These are phyloP conservation scores for Dasypogon diadema DNA, from an alignment of 2,888 invertebrate species.

Conservation along the genomic window DNA sequence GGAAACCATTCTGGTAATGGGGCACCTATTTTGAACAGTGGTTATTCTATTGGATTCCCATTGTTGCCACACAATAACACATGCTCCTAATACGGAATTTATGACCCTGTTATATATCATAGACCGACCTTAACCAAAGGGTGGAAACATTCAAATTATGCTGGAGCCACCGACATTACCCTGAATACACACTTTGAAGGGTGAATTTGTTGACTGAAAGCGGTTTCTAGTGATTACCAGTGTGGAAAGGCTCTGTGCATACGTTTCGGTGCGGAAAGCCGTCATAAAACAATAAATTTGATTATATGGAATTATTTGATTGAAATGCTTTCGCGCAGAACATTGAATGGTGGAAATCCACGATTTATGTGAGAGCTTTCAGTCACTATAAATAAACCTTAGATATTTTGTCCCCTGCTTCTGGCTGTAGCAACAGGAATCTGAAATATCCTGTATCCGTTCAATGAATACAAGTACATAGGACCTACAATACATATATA, in stretches of 20 bases:
- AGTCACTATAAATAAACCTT: constrained; percentile 1
- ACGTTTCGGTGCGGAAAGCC: neutral
- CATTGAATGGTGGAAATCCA: constrained; percentile 9
- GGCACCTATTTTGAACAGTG: constrained; percentile 30
- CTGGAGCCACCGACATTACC: constrained; percentile 12
- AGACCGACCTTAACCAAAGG: constrained; percentile 22
- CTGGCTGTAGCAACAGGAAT: no score
- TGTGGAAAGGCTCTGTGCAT: neutral
- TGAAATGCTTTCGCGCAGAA: constrained; percentile 16
- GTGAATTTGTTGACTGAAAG: constrained; percentile 42
- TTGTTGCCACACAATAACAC: constrained; percentile 39
- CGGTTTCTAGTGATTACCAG: constrained; percentile 27
- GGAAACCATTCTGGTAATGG: constrained; percentile 37
- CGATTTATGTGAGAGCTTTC: constrained; percentile 15
- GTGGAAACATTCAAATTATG: constrained; percentile 44
- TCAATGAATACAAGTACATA: no score
- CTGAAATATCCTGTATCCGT: no score
- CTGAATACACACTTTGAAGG: constrained; percentile 14
- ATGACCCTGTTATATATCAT: constrained; percentile 41
- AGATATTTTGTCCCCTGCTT: no score
- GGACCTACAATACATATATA: no score
- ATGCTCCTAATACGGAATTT: constrained; percentile 42
- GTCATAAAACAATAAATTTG: constrained; percentile 41
- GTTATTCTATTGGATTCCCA: constrained; percentile 41
- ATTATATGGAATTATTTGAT: constrained; percentile 30